phyloP scores from a whole-genome alignment of 2,113 vertebrate genomes.

The Elaphurus davidianus region DNA sequence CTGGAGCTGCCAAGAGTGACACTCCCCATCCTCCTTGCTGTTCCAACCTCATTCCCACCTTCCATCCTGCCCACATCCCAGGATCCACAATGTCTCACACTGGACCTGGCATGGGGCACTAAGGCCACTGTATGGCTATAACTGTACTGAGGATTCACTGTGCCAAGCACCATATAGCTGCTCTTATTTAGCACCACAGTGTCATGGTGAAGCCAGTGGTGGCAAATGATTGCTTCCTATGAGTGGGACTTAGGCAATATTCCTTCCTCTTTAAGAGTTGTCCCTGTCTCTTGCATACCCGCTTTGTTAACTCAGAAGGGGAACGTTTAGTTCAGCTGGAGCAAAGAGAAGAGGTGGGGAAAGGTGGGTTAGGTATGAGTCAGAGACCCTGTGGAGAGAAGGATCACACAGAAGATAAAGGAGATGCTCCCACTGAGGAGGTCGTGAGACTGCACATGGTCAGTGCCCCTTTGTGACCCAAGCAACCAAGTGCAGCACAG shows the following conservation, averaged over 20 bases:
- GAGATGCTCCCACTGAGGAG: not conserved
- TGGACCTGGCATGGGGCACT: not conserved
- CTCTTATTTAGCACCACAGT: not conserved
- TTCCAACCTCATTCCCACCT: not conserved
- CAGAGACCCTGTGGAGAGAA: not conserved
- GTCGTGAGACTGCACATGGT: not conserved
- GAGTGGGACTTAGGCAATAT: not conserved
- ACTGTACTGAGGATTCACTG: not conserved
- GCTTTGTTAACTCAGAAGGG: not conserved
- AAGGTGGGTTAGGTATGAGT: not conserved
- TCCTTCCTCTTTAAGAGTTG: not conserved
- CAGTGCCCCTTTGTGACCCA: not conserved
- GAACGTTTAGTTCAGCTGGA: not conserved
- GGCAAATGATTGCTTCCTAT: not conserved
- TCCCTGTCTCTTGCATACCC: not conserved
- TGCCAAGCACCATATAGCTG: not conserved
- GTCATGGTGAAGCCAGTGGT: not conserved
- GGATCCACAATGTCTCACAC: not conserved
- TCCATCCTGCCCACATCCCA: not conserved
- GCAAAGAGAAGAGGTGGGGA: not conserved
- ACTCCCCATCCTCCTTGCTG: not conserved
- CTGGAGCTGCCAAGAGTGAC: not conserved
- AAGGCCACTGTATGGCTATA: not conserved
- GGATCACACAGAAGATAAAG: not conserved
- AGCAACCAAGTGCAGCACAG: not conserved